Percentiles rank a stretch among this genome's conserved stretches.
Evolutionary conservation across 2,888 invertebrate genomes (phyloP).

Genomic region (Cecidostiba fungosa): DNA sequence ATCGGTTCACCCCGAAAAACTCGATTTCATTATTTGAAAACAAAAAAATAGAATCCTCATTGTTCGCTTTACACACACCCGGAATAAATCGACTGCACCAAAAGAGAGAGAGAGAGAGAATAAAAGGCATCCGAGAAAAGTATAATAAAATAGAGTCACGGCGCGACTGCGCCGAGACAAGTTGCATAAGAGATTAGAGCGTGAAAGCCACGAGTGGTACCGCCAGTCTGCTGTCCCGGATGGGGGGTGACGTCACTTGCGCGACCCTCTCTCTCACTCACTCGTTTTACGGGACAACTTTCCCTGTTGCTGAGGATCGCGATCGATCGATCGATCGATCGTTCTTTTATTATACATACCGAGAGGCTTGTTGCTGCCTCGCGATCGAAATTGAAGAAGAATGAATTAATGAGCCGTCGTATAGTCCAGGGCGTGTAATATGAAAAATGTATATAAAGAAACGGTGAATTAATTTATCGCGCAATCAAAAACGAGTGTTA

Average conservation of each 20-base stretch:
- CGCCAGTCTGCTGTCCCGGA: conserved; percentile 71
- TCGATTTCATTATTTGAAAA: not conserved
- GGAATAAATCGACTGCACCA: not conserved
- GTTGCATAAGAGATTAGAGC: conserved; percentile 80
- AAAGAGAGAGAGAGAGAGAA: not conserved
- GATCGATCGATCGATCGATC: conserved; percentile 35
- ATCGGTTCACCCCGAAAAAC: not conserved
- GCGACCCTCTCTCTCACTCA: conserved; percentile 32
- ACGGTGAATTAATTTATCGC: no score
- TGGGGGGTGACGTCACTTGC: conserved; percentile 77
- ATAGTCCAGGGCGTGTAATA: no score
- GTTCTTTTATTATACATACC: conserved; percentile 75
- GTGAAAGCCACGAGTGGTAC: conserved; percentile 75
- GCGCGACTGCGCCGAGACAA: conserved; percentile 64
- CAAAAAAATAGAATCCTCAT: not conserved
- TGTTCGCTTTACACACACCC: not conserved
- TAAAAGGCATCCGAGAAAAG: conserved; percentile 19
- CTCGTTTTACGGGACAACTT: conserved; percentile 71
- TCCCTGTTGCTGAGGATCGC: conserved; percentile 69
- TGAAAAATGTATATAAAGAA: conserved; percentile 47
- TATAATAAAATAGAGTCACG: conserved; percentile 38
- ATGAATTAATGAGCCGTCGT: conserved; percentile 60
- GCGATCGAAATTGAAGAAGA: conserved; percentile 20
- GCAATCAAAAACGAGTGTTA: not conserved
- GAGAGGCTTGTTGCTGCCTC: not conserved